Base-by-base conservation (phyloP, 2,113 vertebrate genomes). In the Pseudorhombus dupliciocellatus region DNA sequence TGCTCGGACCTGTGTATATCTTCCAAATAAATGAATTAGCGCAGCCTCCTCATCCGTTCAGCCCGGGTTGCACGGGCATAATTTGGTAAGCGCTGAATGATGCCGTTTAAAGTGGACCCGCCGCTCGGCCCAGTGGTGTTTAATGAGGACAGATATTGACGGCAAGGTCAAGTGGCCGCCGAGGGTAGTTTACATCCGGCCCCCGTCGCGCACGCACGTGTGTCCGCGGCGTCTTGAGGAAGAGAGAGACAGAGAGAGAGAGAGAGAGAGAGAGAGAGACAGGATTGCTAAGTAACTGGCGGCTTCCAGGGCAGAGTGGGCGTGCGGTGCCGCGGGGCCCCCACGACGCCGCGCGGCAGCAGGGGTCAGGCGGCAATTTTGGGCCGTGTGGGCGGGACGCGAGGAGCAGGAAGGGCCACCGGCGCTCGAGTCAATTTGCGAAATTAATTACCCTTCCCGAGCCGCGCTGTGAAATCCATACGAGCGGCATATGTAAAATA, bases 101-200 rank as follows among this genome's bases (percentile, higher is more conserved):
- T 89, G 84, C 78, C 81, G 77, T 91, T 90, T 91, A 90, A 80
- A 89, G 85, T 75, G 73, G 86, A 76, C 85, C 84, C 40, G 77
- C 66, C 70, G 84, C 82, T 61, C 15, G 77, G 86, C 61, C 20
- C 59, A 75, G 67, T 50, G 76, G 84, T 81, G 88, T 92, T 92
- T 93, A 93, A 92, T 88, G 91, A 91, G 91, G 85, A 88, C 85
- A 60, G 84, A 85, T 90, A 92, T 90, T 74, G 90, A 90, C 88
- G 76, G 86, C 75, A 31, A 84, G 91, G 92, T 91, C 89, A 91
- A 89, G 87, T 84, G 86, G 83, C 73, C 64, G 69, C 78, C 67
- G 77, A 85, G 83, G 88, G 87, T 85, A 80, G 89, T 90, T 91
- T 91, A 87, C 88, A 89, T 90, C 85, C 88, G 81, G 63, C 61